Conservation (phyloP, 1,140 invertebrate genomes). For the Drosophila trapezifrons region DNA sequence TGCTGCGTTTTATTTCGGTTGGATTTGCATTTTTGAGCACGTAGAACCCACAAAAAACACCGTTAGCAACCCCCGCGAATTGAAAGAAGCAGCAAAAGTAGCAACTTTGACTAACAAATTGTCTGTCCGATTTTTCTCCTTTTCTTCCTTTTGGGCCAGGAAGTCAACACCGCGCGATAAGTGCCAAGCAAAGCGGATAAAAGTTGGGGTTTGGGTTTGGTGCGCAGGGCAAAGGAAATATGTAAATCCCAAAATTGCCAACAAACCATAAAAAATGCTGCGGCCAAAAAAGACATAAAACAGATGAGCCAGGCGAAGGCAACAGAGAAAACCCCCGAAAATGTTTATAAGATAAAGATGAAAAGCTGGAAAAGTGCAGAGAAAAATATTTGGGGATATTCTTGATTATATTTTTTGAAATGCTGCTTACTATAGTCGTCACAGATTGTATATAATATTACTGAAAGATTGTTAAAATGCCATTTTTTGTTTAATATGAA, state of each 20-base stretch:
- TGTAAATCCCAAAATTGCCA: constrained; percentile 68
- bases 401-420: too few relatives aligned
- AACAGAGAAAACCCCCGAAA: constrained; percentile 23
- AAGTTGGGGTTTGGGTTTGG: neutral
- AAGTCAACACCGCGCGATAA: constrained; percentile 58
- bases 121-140: constrained; percentile 45
- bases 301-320: constrained; percentile 45
- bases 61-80: constrained; percentile 36
- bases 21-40: constrained; percentile 64
- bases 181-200: constrained; percentile 45
- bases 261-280: constrained; percentile 61
- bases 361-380: constrained; percentile 19
- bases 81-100: constrained; percentile 1
- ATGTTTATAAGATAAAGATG: constrained; percentile 54
- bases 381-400: neutral
- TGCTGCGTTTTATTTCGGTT: constrained; percentile 37
- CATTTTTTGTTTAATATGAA: too few relatives aligned
- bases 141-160: constrained; percentile 40
- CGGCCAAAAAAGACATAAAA: constrained; percentile 63
- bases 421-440: too few relatives aligned
- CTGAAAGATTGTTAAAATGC: too few relatives aligned
- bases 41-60: constrained; percentile 30
- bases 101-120: constrained; percentile 62
- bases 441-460: too few relatives aligned
- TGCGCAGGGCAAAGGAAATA: constrained; percentile 28